Conservation (phyloP, 2,888 invertebrate genomes). For the Heliothis peltigera region DNA sequence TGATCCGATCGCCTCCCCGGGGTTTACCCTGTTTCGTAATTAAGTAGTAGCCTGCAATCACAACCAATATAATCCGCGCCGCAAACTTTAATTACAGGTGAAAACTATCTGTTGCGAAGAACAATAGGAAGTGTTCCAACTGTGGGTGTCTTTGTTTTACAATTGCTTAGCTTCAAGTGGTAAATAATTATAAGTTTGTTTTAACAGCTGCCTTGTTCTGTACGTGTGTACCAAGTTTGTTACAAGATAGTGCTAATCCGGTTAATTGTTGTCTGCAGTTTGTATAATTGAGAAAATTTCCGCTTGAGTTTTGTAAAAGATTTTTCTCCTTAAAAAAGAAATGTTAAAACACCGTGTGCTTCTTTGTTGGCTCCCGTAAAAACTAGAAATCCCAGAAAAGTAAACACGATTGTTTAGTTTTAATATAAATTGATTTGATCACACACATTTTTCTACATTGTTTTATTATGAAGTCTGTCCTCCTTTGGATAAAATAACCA, state of each 20-base stretch:
- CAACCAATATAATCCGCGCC: conserved; percentile 76
- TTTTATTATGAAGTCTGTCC: neutral
- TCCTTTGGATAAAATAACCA: conserved; percentile 1
- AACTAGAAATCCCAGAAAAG: neutral
- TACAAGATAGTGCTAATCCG: conserved; percentile 58
- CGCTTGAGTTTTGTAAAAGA: conserved; percentile 16
- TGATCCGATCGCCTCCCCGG: conserved; percentile 70
- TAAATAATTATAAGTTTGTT: conserved; percentile 65
- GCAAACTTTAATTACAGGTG: conserved; percentile 82
- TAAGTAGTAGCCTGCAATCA: conserved; percentile 81
- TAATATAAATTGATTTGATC: neutral
- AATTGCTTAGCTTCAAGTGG: conserved; percentile 58
- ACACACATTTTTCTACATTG: neutral
- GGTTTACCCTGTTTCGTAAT: conserved; percentile 74
- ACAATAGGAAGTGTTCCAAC: conserved; percentile 62
- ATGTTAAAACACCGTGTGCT: conserved; percentile 3
- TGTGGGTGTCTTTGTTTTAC: conserved; percentile 58
- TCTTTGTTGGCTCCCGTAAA: neutral
- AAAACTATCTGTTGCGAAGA: conserved; percentile 68
- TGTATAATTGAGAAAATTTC: conserved; percentile 55
- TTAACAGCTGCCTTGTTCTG: conserved; percentile 53
- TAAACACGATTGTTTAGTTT: neutral
- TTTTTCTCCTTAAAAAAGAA: conserved; percentile 14
- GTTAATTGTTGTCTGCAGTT: conserved; percentile 61
- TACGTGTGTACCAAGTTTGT: conserved; percentile 57